phyloP scores from a whole-genome alignment of 2,888 invertebrate genomes.

The Nomada hirtipes region DNA sequence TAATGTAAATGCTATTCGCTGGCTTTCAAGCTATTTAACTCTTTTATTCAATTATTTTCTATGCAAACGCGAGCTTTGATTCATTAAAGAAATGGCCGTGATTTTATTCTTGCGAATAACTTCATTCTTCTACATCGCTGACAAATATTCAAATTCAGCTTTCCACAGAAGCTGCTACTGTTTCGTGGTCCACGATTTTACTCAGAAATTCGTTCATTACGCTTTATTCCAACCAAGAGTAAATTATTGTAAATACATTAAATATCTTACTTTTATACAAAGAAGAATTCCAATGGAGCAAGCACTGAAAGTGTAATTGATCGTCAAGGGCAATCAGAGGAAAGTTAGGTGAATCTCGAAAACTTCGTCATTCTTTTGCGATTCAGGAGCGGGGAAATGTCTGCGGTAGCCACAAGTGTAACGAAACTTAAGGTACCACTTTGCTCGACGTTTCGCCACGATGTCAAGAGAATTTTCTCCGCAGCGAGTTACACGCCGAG shows the following conservation, averaged over 20 bases:
- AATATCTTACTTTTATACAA: too few species aligned
- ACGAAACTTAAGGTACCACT: constrained; percentile 57
- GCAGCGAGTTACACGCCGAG: constrained; percentile 16
- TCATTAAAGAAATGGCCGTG: neutral
- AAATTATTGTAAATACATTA: neutral
- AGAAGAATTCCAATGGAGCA: neutral
- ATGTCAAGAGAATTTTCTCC: constrained; percentile 50
- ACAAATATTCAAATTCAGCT: neutral
- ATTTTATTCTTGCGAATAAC: neutral
- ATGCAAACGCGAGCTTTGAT: neutral
- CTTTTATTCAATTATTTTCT: neutral
- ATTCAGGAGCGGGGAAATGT: constrained; percentile 19
- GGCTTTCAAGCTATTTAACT: neutral
- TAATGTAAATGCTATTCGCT: constrained; percentile 1
- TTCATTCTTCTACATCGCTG: neutral
- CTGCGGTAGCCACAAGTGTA: constrained; percentile 57
- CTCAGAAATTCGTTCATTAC: neutral
- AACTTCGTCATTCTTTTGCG: constrained; percentile 52
- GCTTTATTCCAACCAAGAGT: neutral
- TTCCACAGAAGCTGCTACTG: neutral
- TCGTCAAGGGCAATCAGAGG: neutral
- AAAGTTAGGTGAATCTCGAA: neutral
- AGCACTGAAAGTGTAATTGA: constrained; percentile 4
- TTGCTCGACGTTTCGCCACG: constrained; percentile 27
- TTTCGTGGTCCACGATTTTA: too few species aligned